Evolutionary conservation across 2,888 invertebrate species (phyloP).

Genomic region (Drosophila ustulata): DNA sequence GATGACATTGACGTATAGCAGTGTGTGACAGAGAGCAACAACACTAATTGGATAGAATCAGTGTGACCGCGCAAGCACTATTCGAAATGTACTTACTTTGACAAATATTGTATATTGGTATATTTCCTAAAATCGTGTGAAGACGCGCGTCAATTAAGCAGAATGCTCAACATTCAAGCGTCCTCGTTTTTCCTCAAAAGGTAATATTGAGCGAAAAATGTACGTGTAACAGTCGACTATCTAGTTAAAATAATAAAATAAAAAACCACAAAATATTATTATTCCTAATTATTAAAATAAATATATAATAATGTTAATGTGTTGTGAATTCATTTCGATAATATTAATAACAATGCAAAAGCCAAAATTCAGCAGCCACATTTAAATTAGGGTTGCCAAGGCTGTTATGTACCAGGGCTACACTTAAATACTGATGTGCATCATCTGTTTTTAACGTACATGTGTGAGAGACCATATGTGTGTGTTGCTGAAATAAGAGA

Average conservation of each 20-base stretch:
- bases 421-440: not conserved
- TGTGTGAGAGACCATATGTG: not conserved
- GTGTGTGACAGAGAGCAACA: not conserved
- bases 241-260: too few species aligned
- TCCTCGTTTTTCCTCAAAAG: too few species aligned
- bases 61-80: not conserved
- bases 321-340: too few species aligned
- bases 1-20: slow-evolving; percentile 2
- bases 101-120: not conserved
- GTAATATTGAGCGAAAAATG: too few species aligned
- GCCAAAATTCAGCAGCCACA: not conserved
- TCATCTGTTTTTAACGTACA: not conserved
- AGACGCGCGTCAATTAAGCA: not conserved
- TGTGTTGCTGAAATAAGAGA: slow-evolving; percentile 7
- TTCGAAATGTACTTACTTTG: not conserved
- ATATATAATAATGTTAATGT: too few species aligned
- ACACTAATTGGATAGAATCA: not conserved
- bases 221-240: too few species aligned
- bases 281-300: too few species aligned
- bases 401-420: not conserved
- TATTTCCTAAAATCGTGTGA: not conserved
- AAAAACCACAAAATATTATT: too few species aligned
- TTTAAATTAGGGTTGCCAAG: not conserved
- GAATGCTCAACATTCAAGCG: too few species aligned
- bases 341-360: not conserved